Evolutionary conservation across 64 coral and sea anemone genomes (phyloP), one percentile per base, ranked within the genome.

Genomic region (Anthopleura sola): DNA sequence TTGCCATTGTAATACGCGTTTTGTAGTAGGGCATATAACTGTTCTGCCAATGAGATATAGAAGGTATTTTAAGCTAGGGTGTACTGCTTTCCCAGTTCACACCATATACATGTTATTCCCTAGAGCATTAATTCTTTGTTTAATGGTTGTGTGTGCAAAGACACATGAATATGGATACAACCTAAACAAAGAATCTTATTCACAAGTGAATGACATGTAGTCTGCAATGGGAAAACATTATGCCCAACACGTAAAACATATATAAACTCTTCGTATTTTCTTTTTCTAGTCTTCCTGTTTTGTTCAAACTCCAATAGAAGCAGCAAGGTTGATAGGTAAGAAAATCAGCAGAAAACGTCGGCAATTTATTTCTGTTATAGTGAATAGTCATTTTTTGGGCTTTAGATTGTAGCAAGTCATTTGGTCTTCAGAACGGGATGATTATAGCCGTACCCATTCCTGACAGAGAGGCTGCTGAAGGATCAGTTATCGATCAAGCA

Each of bases 371-470:
- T 62, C 21, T n/a, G n/a, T n/a, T n/a, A 62, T 62, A 7, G 0
- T 62, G 10, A 24, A n/a, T n/a, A 26, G 24, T n/a, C 11, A 15
- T 62, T 2, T 62, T 24, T 26, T 37, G 10, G 15, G 90, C 23
- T 80, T 78, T 54, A 98, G 95, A 98, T 55, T 85, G 92, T 75
- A 94, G 88, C 91, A 81, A 87, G 29, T 86, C 83, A 33, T 79
- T 98, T 69, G 92, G 86, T 66, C 87, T 94, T 38, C 87, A 51
- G 36, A 98, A 92, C 85, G 95, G 95, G 23, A 86, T 98, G 79
- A 80, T 98, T 40, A 80, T 98, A 33, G 95, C 92, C 75, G 95
- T 98, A 32, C 95, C 95, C 31, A 94, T 94, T 19, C 80, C 92
- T 19, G 85, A 94, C 8, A 69, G 56, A 6, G 60, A 88, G 21